Evolutionary conservation across 2,797 vertebrate genomes (phyloP).

Genomic region (Babyrousa celebensis): DNA sequence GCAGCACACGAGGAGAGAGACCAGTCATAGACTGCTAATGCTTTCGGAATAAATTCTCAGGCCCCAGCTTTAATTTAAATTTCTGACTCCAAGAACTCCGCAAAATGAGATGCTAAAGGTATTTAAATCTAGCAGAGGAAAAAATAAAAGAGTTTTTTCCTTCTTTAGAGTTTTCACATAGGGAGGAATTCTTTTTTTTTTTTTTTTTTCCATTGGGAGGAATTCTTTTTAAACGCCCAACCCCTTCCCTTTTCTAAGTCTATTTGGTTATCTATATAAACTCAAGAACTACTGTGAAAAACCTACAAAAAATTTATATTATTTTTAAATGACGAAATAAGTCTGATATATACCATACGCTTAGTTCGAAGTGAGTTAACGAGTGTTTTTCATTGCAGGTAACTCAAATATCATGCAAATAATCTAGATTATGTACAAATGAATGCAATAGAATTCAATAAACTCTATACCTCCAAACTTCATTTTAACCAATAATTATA

Average conservation of each 20-base stretch:
- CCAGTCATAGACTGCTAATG: neutral
- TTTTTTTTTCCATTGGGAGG: neutral
- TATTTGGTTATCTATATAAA: slow-evolving; percentile 63
- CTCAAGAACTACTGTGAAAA: slow-evolving; percentile 57
- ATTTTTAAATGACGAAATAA: slow-evolving; percentile 38
- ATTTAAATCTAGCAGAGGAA: slow-evolving; percentile 67
- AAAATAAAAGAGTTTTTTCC: neutral
- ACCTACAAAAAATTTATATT: neutral
- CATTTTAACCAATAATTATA: slow-evolving; percentile 59
- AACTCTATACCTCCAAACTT: slow-evolving; percentile 51
- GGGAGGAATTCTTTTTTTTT: slow-evolving; percentile 7
- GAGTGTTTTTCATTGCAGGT: slow-evolving; percentile 21
- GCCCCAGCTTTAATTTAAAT: slow-evolving; percentile 62
- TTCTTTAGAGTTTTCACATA: slow-evolving; percentile 36
- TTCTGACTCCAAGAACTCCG: slow-evolving; percentile 37
- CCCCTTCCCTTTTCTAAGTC: slow-evolving; percentile 55
- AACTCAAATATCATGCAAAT: slow-evolving; percentile 68
- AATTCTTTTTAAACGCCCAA: slow-evolving; percentile 43
- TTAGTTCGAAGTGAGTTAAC: slow-evolving; percentile 25
- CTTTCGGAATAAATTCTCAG: slow-evolving; percentile 44
- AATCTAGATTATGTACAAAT: slow-evolving; percentile 62
- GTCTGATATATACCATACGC: neutral
- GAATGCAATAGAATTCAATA: slow-evolving; percentile 19
- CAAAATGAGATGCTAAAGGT: slow-evolving; percentile 57
- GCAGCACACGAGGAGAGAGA: neutral